phyloP scores from a whole-genome alignment of 1,140 invertebrate genomes.

The Platorchestia sp. region DNA sequence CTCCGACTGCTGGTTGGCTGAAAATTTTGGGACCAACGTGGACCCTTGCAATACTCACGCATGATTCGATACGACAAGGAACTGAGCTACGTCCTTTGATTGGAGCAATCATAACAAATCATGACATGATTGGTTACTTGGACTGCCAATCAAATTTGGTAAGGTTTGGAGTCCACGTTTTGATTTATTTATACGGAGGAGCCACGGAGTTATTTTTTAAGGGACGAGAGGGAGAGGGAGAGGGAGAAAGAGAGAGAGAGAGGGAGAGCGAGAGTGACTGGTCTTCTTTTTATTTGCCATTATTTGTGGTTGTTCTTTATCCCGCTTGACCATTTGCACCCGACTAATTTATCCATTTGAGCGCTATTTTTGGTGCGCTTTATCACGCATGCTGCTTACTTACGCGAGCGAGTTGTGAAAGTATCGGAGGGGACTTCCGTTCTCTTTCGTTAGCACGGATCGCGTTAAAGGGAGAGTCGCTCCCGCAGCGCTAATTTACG shows the following conservation, averaged over 20 bases:
- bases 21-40: background rate
- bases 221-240: background rate
- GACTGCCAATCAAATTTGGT: conserved; percentile 39
- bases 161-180: conserved; percentile 32
- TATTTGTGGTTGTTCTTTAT: conserved; percentile 14
- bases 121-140: conserved; percentile 48
- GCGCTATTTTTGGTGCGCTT: background rate
- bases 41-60: background rate
- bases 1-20: background rate
- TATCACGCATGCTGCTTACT: background rate
- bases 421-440: background rate
- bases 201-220: conserved; percentile 41
- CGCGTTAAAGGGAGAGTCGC: background rate
- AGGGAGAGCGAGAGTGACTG: background rate
- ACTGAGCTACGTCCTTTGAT: conserved; percentile 18
- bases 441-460: background rate
- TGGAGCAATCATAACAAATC: conserved; percentile 49
- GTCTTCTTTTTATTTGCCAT: conserved; percentile 9
- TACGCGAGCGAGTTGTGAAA: background rate
- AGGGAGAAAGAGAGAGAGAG: background rate
- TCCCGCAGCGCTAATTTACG: background rate
- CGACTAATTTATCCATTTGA: conserved; percentile 53
- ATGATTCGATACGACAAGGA: background rate
- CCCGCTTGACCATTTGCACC: conserved; percentile 46
- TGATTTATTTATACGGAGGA: conserved; percentile 51